These are phyloP conservation scores for Danaus chrysippus DNA, from an alignment of 2,888 invertebrate genomes.

Conservation along the genomic window DNA sequence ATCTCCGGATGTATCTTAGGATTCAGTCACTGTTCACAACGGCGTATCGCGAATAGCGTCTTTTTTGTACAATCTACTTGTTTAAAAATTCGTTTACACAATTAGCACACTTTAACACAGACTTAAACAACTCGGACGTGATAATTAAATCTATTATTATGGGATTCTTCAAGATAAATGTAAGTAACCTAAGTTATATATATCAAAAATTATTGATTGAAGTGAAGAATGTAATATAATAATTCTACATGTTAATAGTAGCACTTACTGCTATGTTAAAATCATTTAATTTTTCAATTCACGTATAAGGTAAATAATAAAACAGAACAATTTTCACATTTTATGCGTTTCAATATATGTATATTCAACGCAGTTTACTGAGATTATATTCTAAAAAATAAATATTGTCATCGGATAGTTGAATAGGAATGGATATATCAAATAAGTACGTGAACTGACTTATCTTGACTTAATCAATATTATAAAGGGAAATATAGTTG, in stretches of 20 bases:
- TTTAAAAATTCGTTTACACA: conserved; percentile 63
- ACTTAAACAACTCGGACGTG: conserved; percentile 54
- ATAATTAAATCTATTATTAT: conserved; percentile 59
- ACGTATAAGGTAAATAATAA: no score
- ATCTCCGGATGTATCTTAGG: conserved; percentile 52
- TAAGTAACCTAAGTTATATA: conserved; percentile 36
- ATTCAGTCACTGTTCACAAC: conserved; percentile 43
- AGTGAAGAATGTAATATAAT: no score
- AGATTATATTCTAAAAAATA: no score
- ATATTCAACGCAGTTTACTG: no score
- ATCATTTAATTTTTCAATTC: no score
- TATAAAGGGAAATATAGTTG: background rate
- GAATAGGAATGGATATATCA: conserved; percentile 2
- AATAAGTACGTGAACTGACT: conserved; percentile 2
- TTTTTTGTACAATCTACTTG: conserved; percentile 51
- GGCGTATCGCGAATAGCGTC: conserved; percentile 44
- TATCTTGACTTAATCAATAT: background rate
- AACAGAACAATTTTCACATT: no score
- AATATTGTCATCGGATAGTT: background rate
- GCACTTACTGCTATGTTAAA: no score
- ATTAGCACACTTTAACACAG: conserved; percentile 56
- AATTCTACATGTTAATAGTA: no score
- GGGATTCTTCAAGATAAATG: conserved; percentile 50
- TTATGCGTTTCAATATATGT: no score
- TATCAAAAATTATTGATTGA: no score